phyloP scores from a whole-genome alignment of 1,140 invertebrate genomes.

The Aradophagus sp. region DNA sequence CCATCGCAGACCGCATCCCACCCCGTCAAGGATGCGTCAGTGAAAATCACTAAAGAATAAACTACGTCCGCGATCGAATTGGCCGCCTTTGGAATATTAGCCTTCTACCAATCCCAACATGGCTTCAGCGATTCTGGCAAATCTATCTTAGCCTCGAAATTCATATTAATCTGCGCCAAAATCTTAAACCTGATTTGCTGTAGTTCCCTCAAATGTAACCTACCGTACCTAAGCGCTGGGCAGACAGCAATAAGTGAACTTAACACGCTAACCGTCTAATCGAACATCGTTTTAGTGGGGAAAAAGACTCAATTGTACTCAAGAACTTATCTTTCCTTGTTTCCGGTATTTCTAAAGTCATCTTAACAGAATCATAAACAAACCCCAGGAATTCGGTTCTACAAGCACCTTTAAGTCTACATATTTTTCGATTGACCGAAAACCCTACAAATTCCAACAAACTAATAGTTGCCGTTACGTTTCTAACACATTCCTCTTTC shows the following conservation, averaged over 20 bases:
- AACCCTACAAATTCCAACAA: neutral
- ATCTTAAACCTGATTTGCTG: neutral
- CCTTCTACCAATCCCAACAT: neutral
- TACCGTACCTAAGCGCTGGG: neutral
- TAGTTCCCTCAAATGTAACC: neutral
- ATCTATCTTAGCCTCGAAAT: neutral
- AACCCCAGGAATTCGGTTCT: neutral
- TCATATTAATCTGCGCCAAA: neutral
- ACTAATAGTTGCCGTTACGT: neutral
- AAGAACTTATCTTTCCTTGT: neutral
- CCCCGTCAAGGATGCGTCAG: neutral
- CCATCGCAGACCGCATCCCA: neutral
- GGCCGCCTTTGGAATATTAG: neutral
- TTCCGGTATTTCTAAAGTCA: neutral
- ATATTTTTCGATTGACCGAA: neutral
- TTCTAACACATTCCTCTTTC: neutral
- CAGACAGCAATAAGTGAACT: neutral
- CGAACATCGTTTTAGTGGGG: neutral
- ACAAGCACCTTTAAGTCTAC: neutral
- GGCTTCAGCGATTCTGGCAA: neutral
- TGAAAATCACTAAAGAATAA: neutral
- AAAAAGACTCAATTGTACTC: neutral
- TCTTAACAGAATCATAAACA: slow-evolving; percentile 1
- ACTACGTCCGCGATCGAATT: neutral
- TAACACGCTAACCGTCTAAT: neutral